Conservation (phyloP, 2,888 invertebrate species). For the Pristionchus fissidentatus region DNA sequence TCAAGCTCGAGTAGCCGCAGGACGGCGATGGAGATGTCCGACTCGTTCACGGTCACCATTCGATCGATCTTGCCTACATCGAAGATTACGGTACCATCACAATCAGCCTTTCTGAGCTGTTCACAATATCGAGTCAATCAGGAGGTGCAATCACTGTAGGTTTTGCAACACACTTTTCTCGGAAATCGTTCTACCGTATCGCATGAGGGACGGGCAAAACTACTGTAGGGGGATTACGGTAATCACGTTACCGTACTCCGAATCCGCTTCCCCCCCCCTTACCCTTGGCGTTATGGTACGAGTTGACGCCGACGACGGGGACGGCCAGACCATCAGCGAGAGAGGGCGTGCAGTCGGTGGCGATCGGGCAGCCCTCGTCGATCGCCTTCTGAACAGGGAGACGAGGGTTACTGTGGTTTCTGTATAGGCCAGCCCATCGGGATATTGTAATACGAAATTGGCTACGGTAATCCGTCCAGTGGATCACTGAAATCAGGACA, state of each 20-base stretch:
- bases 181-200: too few relatives aligned
- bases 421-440: too few relatives aligned
- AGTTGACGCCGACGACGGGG: conserved; percentile 88
- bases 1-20: conserved; percentile 76
- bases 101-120: too few relatives aligned
- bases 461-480: too few relatives aligned
- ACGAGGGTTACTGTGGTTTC: too few relatives aligned
- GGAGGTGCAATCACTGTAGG: too few relatives aligned
- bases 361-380: conserved; percentile 82
- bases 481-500: background rate
- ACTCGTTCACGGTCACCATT: conserved; percentile 75
- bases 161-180: too few relatives aligned
- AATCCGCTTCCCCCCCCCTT: background rate
- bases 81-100: too few relatives aligned
- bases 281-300: conserved; percentile 84
- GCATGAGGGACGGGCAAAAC: too few relatives aligned
- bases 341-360: conserved; percentile 83
- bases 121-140: too few relatives aligned
- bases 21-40: conserved; percentile 78
- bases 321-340: conserved; percentile 91
- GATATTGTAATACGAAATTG: too few relatives aligned
- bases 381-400: conserved; percentile 84
- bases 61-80: conserved; percentile 82
- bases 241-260: background rate
- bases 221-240: background rate